Evolutionary conservation across 2,113 vertebrate genomes (phyloP), one percentile per base, ranked within the genome.

Genomic region (Dicerorhinus sumatrensis): DNA sequence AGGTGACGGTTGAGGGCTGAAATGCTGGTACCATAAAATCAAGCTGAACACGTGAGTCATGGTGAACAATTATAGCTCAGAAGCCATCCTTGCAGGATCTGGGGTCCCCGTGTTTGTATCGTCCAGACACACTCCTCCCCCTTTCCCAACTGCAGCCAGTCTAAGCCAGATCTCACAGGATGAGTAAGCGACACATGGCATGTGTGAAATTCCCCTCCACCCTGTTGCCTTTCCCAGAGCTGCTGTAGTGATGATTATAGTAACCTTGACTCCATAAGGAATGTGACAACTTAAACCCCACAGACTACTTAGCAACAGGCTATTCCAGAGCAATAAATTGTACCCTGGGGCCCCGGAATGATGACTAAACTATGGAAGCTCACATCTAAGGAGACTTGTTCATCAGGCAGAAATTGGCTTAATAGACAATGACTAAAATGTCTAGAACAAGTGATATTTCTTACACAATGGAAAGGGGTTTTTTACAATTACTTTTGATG

Each of bases 141-240:
- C 29, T 67, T 48, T 54, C 80, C 70, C 79, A 33, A 62, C 1
- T 33, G 77, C 85, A 69, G 69, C 72, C 8, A 76, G 82, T 73
- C 67, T 79, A 16, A 75, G 81, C 76, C 93, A 97, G 93, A 89
- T 42, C 89, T 70, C 3, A 0, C 39, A 82, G 65, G 58, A 89
- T 70, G 77, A 94, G 54, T 79, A 77, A 97, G 82, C 33, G 76
- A 94, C 91, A 84, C 62, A 56, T 88, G 94, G 96, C 96, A 95
- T 81, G 83, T 97, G 96, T 97, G 96, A 98, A 96, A 97, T 96
- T 96, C 90, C 85, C 95, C 93, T 96, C 92, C 20, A 31, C 83
- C 72, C 62, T 4, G 27, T 0, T 72, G 83, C 87, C 94, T 70
- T 96, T 95, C 70, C 87, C 87, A 67, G 95, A 93, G 83, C 93